Base-by-base conservation (phyloP, 2,113 vertebrate species). In the Prolemur simus region DNA sequence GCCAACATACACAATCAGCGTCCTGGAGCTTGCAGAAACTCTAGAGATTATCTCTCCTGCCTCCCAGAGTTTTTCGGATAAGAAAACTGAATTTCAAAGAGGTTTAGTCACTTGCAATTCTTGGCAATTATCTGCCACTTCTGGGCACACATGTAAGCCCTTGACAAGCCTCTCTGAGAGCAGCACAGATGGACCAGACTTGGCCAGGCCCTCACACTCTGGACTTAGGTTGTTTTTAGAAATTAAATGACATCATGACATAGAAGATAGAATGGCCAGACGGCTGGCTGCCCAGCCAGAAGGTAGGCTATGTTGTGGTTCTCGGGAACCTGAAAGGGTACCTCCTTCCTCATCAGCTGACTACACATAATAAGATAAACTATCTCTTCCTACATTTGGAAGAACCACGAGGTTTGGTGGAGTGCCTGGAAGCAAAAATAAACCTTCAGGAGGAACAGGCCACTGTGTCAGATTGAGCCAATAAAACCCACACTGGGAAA, bases 221-320 rank as follows among this genome's bases (percentile, higher is more conserved):
- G 39, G 91, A 60, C 86, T 74, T 84, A 17, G 56, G 63, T 17
- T 95, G 92, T 97, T 96, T 98, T 93, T 91, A 98, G 96, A 96
- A 96, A 91, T 93, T 81, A 39, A 87, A 49, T 94, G 54, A 80
- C 69, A 89, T 95, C 94, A 92, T 81, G 76, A 56, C 56, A 80
- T 81, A 63, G 54, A 77, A 95, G 96, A 94, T 13, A 34, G 66
- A 74, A 69, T 21, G 25, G 74, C 68, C 89, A 93, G 86, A 74
- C 1, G 2, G 27, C 66, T n/a, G 11, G 68, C 49, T 94, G 42
- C 60, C 47, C 86, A 83, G 87, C 63, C 58, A 81, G 60, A 58
- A 89, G 69, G n/a, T 47, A 93, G 60, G 23, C 42, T 88, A 5
- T 56, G 42, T 82, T 89, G 60, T 42, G 32, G 34, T 49, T 77